phyloP scores from a whole-genome alignment of 2,888 invertebrate species.

The Protonemura montana region DNA sequence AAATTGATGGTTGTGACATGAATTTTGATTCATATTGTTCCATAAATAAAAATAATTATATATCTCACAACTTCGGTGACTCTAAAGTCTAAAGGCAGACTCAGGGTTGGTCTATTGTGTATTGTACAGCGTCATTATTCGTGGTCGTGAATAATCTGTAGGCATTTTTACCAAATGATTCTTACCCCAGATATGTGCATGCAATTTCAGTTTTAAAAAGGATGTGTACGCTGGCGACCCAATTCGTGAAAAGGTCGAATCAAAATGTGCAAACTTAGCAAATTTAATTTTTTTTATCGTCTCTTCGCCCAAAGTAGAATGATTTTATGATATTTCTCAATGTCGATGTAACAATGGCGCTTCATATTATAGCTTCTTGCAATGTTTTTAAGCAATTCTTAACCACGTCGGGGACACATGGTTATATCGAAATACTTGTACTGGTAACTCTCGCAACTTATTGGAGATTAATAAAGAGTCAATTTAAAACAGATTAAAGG shows the following conservation, averaged over 20 bases:
- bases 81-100: neutral
- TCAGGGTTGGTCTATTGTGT: neutral
- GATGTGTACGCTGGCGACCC: neutral
- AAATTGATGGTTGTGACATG: neutral
- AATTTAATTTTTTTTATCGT: neutral
- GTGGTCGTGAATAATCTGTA: neutral
- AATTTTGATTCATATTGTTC: neutral
- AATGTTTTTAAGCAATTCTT: neutral
- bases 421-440: neutral
- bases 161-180: neutral
- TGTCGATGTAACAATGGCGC: neutral
- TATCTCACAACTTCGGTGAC: neutral
- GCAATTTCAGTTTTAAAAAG: neutral
- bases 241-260: neutral
- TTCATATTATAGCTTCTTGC: neutral
- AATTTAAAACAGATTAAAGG: conserved; percentile 23
- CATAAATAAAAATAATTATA: conserved; percentile 12
- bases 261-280: neutral
- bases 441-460: neutral
- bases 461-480: neutral
- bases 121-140: neutral
- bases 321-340: neutral
- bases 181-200: too few relatives aligned
- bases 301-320: neutral
- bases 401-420: neutral